Conservation (phyloP, 2,888 invertebrate species). For the Sphaerolaimus hirsutus region DNA sequence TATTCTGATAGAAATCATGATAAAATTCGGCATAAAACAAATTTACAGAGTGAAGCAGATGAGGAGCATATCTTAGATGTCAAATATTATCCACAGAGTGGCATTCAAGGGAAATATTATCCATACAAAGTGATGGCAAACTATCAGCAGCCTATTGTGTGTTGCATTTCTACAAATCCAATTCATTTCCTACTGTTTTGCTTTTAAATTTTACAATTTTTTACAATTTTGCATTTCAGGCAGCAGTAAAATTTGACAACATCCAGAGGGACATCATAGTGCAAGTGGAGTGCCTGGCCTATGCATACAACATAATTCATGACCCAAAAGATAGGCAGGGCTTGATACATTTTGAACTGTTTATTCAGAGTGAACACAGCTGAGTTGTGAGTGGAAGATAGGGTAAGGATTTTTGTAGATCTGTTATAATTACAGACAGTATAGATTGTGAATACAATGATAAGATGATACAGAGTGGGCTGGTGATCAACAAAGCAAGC, state of each 20-base stretch:
- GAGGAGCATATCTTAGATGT: constrained; percentile 75
- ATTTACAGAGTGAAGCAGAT: constrained; percentile 38
- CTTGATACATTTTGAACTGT: constrained; percentile 22
- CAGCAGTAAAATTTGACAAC: constrained; percentile 26
- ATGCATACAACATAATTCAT: constrained; percentile 37
- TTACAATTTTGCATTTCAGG: no score
- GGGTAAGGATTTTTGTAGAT: no score
- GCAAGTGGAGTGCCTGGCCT: constrained; percentile 31
- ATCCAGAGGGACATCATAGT: constrained; percentile 27
- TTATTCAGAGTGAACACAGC: no score
- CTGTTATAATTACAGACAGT: no score
- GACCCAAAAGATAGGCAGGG: constrained; percentile 42
- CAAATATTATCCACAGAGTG: constrained; percentile 39
- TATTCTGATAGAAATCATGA: no score
- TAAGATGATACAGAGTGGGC: no score
- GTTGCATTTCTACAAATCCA: constrained; percentile 5
- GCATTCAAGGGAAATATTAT: constrained; percentile 40
- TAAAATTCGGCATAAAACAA: no score
- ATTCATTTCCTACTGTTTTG: no score
- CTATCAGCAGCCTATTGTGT: constrained; percentile 25
- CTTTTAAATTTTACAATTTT: no score
- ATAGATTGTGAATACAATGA: no score
- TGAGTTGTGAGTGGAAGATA: no score
- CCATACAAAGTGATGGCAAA: constrained; percentile 31
- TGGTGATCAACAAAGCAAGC: no score